These are phyloP conservation scores for Meloidogyne exigua DNA, from an alignment of 1,140 invertebrate species.

Conservation along the genomic window DNA sequence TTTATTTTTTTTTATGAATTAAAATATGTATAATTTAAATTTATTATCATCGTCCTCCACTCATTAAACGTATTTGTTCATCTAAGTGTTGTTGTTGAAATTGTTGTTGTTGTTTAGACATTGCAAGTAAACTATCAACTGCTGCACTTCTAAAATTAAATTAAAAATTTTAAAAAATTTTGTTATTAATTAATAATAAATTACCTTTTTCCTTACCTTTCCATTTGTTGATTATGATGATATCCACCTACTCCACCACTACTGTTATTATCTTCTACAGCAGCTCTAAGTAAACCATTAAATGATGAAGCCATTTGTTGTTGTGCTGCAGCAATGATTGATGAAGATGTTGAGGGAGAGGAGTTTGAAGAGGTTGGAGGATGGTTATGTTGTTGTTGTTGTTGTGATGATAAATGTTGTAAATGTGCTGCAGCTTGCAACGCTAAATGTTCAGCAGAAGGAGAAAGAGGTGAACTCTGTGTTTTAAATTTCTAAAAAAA, in stretches of 20 bases:
- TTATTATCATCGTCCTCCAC: background rate
- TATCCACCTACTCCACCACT: background rate
- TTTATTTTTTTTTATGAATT: no score
- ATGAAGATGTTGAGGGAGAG: background rate
- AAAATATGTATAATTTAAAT: no score
- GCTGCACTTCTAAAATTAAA: slow-evolving; percentile 9
- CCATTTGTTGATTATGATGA: background rate
- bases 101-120: slow-evolving; percentile 12
- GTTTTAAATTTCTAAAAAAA: background rate
- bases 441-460: slow-evolving; percentile 2
- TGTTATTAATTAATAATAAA: background rate
- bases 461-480: background rate
- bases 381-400: slow-evolving; percentile 28
- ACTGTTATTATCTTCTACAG: background rate
- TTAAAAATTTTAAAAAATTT: background rate
- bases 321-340: slow-evolving; percentile 1
- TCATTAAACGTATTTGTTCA: slow-evolving; percentile 4
- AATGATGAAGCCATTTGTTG: slow-evolving; percentile 18
- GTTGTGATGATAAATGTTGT: slow-evolving; percentile 19
- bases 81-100: background rate
- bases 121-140: slow-evolving; percentile 15
- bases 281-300: slow-evolving; percentile 22
- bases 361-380: background rate
- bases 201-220: background rate
- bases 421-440: background rate